These are phyloP conservation scores for Bergia sp. DNA, from an alignment of 92 coral and sea anemone species.

Conservation along the genomic window DNA sequence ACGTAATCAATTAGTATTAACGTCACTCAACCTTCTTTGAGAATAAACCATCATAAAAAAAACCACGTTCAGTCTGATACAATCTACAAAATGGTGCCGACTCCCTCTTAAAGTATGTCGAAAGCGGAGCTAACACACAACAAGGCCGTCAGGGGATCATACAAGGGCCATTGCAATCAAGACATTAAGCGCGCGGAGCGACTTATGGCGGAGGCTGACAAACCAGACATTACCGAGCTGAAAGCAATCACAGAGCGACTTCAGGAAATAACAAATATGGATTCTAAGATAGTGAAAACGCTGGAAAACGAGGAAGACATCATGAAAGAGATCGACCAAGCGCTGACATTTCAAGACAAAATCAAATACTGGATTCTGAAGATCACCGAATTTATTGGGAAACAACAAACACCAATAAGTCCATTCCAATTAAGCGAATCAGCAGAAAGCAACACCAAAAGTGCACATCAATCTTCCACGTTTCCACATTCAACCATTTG, in stretches of 20 bases:
- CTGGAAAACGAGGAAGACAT: slow-evolving; percentile 43
- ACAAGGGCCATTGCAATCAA: slow-evolving; percentile 49
- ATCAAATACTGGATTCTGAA: slow-evolving; percentile 27
- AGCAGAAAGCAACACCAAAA: not conserved
- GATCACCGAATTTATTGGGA: slow-evolving; percentile 36
- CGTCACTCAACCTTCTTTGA: too few species aligned
- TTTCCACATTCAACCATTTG: slow-evolving; percentile 46
- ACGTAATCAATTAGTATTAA: too few species aligned
- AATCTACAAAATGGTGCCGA: slow-evolving; percentile 6
- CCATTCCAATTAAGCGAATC: slow-evolving; percentile 13
- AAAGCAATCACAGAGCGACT: slow-evolving; percentile 49
- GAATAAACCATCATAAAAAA: too few species aligned
- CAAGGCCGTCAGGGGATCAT: slow-evolving; percentile 47
- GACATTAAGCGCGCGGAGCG: slow-evolving; percentile 48
- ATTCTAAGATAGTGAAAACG: slow-evolving; percentile 27
- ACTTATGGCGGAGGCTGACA: slow-evolving; percentile 28
- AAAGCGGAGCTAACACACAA: slow-evolving; percentile 27
- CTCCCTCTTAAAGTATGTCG: slow-evolving; percentile 20
- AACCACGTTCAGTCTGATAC: too few species aligned
- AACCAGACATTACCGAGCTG: slow-evolving; percentile 37
- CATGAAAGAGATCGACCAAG: slow-evolving; percentile 44
- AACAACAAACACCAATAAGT: slow-evolving; percentile 49
- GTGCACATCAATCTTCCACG: slow-evolving; percentile 43
- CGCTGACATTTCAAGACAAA: slow-evolving; percentile 55
- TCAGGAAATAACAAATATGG: slow-evolving; percentile 45